A percentile compares a stretch with the other conserved stretches of the same genome.
These are phyloP conservation scores for Amphiprion percula DNA, from an alignment of 2,113 vertebrate genomes.

Conservation along the genomic window DNA sequence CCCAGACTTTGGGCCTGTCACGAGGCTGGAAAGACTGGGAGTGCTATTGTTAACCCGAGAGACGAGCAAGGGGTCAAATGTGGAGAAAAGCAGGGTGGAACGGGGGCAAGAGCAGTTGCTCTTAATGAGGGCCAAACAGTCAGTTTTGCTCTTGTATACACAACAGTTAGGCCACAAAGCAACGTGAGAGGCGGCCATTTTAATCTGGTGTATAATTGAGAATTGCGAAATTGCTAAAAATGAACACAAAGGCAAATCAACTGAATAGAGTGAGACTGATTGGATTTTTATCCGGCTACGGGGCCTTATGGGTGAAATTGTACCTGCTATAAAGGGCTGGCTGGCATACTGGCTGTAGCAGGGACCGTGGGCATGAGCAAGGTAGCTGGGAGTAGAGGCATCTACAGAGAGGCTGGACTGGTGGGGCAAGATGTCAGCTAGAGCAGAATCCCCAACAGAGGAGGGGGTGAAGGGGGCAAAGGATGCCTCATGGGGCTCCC, in stretches of 20 bases:
- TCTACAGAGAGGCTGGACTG: slow-evolving; percentile 91
- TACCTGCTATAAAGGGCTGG: slow-evolving; percentile 93
- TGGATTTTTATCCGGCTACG: slow-evolving; percentile 26
- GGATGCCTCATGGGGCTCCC: slow-evolving; percentile 92
- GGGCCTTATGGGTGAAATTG: slow-evolving; percentile 66
- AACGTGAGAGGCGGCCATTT: slow-evolving; percentile 24
- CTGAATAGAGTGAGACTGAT: slow-evolving; percentile 21
- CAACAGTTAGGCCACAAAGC: slow-evolving; percentile 50
- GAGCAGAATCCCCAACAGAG: slow-evolving; percentile 88
- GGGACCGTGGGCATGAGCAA: slow-evolving; percentile 86
- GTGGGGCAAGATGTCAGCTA: slow-evolving; percentile 91
- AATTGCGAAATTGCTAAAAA: background rate
- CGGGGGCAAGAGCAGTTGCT: slow-evolving; percentile 38
- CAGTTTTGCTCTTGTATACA: slow-evolving; percentile 55
- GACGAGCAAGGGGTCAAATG: slow-evolving; percentile 61
- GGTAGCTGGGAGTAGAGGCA: slow-evolving; percentile 90
- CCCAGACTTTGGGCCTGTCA: slow-evolving; percentile 68
- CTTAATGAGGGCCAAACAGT: slow-evolving; percentile 74
- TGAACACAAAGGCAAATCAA: slow-evolving; percentile 33
- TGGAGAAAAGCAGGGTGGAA: slow-evolving; percentile 52
- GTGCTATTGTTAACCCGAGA: slow-evolving; percentile 73
- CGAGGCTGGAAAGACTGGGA: slow-evolving; percentile 60
- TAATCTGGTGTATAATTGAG: slow-evolving; percentile 29
- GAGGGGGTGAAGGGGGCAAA: slow-evolving; percentile 93
- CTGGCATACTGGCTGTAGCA: slow-evolving; percentile 91